Evolutionary conservation across 1,140 invertebrate species (phyloP), one percentile per base, ranked within the genome.

Genomic region (Brachionus koreanus): DNA sequence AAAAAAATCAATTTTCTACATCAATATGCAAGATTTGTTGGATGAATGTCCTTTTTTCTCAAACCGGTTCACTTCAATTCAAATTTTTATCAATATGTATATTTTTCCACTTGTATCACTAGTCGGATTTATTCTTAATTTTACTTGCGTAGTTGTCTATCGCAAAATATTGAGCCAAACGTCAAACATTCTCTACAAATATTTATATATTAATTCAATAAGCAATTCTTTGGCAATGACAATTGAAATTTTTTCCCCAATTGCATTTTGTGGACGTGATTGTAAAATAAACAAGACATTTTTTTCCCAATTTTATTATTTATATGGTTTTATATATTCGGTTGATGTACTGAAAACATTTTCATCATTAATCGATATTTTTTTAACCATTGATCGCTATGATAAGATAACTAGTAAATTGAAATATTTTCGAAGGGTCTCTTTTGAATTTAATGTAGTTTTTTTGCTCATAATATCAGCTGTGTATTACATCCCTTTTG

Each of bases 181-280:
- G 16, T 12, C 61, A 10, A 42, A 79, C 5, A 13, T 79, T 13
- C 16, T 79, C 10, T 79, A 79, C 43, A 79, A 79, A 65, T 79
- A 79, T n/a, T 61, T 79, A 37, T 65, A 29, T 25, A 13, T 65
- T 13, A 79, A 57, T 29, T 79, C 69, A 43, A 74, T 74, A n/a
- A 74, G 39, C 33, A 74, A 74, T 46, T 74, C 69, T 29, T 25
- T 74, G 3, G 69, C 69, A 5, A 74, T 74, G 69, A 12, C 25
- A 10, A 74, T 74, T 46, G 69, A 74, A 2, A 46, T 46, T 10
- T 74, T 74, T 74, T 33, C 69, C 13, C 69, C 69, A 3, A 46
- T 74, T 10, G 69, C 69, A 13, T 74, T 74, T 29, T 74, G 69
- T 33, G 69, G 69, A 29, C 23, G 43, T n/a, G 12, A 46, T 43